phyloP scores from a whole-genome alignment of 2,888 invertebrate species.

The Megalurothrips usitatus region DNA sequence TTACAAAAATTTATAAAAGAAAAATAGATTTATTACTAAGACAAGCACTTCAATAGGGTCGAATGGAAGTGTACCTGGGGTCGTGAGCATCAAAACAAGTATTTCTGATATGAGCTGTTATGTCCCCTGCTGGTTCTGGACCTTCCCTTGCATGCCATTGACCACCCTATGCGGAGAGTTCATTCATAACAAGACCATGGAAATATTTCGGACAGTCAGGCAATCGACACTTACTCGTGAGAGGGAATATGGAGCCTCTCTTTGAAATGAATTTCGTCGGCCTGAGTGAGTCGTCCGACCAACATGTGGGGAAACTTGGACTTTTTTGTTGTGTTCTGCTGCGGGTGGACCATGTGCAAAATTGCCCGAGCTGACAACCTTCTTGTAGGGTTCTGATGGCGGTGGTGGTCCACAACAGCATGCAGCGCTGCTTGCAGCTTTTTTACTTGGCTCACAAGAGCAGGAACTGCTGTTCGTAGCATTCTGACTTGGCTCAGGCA shows the following conservation, averaged over 20 bases:
- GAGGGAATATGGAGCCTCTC: not conserved
- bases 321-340: not conserved
- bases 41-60: no score
- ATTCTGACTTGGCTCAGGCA: not conserved
- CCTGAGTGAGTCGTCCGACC: not conserved
- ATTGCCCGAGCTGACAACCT: not conserved
- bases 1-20: not conserved
- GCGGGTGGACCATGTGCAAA: not conserved
- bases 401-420: not conserved
- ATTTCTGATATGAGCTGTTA: slow-evolving; percentile 14
- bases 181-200: not conserved
- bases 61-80: not conserved
- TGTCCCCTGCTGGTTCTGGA: not conserved
- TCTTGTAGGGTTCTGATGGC: not conserved
- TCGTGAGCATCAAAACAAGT: slow-evolving; percentile 12
- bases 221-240: not conserved
- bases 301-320: not conserved
- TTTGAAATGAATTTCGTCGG: not conserved
- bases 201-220: not conserved
- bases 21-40: not conserved
- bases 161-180: not conserved
- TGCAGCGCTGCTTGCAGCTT: not conserved
- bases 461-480: not conserved
- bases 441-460: not conserved
- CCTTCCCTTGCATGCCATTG: not conserved